Conservation (phyloP, 35 echinoderm and acorn worm species). For the Hemicentrotus pulcherrimus region DNA sequence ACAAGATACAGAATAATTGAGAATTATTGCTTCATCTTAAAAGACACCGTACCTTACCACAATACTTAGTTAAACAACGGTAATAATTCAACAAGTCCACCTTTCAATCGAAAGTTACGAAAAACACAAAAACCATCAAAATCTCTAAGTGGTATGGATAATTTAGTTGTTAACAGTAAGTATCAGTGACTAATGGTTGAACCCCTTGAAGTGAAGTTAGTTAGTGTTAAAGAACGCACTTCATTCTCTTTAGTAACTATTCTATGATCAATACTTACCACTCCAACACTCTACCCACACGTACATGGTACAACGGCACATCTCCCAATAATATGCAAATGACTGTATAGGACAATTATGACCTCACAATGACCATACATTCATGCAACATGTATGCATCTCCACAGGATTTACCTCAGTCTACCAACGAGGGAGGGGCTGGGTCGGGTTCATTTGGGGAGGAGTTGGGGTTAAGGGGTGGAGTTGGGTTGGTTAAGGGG, state of each 20-base stretch:
- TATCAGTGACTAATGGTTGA: no score
- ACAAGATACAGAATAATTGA: no score
- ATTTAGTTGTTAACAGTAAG: no score
- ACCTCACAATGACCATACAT: not conserved
- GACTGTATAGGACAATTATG: not conserved
- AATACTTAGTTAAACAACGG: no score
- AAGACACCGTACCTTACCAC: no score
- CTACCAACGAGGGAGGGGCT: not conserved
- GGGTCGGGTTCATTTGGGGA: not conserved
- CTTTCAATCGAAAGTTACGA: no score
- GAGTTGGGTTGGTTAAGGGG: not conserved
- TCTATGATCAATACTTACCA: not conserved
- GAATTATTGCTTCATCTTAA: no score
- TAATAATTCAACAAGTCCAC: no score
- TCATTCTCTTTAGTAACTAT: not conserved
- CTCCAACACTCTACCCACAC: not conserved
- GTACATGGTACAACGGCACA: not conserved
- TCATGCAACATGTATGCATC: not conserved
- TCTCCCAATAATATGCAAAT: not conserved
- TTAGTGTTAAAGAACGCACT: not conserved
- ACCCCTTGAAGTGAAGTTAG: not conserved
- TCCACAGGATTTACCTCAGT: not conserved
- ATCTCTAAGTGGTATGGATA: no score
- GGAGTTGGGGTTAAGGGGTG: no score
- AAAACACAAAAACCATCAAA: no score